These are phyloP conservation scores for Cotesia vestalis DNA, from an alignment of 1,140 invertebrate genomes.

Conservation along the genomic window DNA sequence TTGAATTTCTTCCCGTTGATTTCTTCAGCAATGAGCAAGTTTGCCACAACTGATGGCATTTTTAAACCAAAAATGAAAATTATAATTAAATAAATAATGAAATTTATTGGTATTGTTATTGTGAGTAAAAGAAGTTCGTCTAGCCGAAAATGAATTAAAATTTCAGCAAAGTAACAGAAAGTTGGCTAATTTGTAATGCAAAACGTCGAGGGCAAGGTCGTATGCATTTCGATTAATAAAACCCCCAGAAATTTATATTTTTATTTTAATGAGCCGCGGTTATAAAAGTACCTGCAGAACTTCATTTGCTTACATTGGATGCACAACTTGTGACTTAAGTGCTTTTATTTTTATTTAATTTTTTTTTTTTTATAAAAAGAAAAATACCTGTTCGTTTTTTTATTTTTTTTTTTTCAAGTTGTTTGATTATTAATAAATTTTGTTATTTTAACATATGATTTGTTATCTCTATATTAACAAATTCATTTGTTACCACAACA, in stretches of 20 bases:
- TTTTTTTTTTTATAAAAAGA: constrained; percentile 2
- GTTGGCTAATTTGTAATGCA: constrained; percentile 18
- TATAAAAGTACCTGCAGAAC: constrained; percentile 45
- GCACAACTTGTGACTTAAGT: neutral
- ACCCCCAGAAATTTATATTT: constrained; percentile 4
- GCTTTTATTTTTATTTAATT: constrained; percentile 5
- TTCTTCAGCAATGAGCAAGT: too few relatives aligned
- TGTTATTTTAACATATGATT: too few relatives aligned
- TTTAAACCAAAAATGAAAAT: too few relatives aligned
- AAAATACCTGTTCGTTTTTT: neutral
- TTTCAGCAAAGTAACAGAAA: constrained; percentile 3
- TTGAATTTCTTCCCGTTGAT: too few relatives aligned
- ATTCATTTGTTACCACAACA: too few relatives aligned
- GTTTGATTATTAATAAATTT: neutral
- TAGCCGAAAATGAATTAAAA: neutral
- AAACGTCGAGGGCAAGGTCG: constrained; percentile 28
- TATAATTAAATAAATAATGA: too few relatives aligned
- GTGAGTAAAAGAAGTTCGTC: neutral
- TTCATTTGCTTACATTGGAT: constrained; percentile 33
- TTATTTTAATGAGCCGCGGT: constrained; percentile 33
- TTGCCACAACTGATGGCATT: too few relatives aligned
- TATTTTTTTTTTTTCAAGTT: neutral
- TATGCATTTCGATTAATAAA: constrained; percentile 12
- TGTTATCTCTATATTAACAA: too few relatives aligned
- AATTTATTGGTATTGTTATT: neutral